These are phyloP conservation scores for Chrysotoxum bicinctum DNA, from an alignment of 2,888 invertebrate species.

Conservation along the genomic window DNA sequence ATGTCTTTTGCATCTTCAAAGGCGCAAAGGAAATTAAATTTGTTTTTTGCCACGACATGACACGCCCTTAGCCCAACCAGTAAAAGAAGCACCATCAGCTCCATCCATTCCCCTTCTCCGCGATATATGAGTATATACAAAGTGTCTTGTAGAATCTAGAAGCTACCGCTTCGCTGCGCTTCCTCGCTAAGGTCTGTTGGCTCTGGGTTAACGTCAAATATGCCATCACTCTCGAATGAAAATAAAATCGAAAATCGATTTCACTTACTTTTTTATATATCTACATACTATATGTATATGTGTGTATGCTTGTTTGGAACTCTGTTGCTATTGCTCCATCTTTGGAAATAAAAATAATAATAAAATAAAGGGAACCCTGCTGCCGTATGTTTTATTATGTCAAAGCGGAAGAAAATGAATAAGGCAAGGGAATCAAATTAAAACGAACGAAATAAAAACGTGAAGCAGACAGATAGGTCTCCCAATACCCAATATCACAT, in stretches of 20 bases:
- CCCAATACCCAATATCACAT: constrained; percentile 21
- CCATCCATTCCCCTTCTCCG: neutral
- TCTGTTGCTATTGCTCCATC: constrained; percentile 50
- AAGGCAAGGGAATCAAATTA: constrained; percentile 54
- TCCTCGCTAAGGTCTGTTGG: neutral
- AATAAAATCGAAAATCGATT: constrained; percentile 72
- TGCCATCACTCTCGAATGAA: constrained; percentile 28
- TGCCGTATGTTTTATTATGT: constrained; percentile 23
- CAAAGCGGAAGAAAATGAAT: constrained; percentile 10
- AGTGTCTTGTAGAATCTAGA: neutral
- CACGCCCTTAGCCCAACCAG: constrained; percentile 42
- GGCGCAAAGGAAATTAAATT: constrained; percentile 72
- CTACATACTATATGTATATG: too few relatives aligned
- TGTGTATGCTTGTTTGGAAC: too few relatives aligned
- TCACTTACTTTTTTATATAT: constrained; percentile 49
- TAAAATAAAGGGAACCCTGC: constrained; percentile 22
- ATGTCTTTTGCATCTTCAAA: constrained; percentile 69
- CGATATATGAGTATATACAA: constrained; percentile 18
- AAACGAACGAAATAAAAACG: constrained; percentile 53
- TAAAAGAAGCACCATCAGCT: constrained; percentile 4
- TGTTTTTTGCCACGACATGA: constrained; percentile 63
- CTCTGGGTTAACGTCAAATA: neutral
- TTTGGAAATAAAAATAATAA: constrained; percentile 22
- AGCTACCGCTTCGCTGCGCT: neutral
- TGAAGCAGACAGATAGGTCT: constrained; percentile 29